Conservation (phyloP, 2,888 invertebrate genomes). For the Saturnia pavonia region DNA sequence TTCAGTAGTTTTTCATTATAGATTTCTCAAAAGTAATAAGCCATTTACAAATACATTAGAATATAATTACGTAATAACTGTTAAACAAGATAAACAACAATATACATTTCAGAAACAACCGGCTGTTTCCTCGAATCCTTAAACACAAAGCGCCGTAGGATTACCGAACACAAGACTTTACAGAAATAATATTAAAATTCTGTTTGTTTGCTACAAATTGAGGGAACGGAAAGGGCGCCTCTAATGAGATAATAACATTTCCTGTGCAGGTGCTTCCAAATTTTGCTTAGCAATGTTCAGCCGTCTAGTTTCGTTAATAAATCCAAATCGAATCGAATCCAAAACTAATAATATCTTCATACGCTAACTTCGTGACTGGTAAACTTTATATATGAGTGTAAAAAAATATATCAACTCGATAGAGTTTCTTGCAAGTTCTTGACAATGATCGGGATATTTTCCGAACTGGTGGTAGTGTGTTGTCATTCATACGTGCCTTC, state of each 20-base stretch:
- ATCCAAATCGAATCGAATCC: not conserved
- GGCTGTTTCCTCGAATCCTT: constrained; percentile 27
- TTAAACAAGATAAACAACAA: constrained; percentile 22
- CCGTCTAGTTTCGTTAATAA: constrained; percentile 10
- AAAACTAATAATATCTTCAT: too few species aligned
- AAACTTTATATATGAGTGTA: too few species aligned
- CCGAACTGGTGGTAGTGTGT: too few species aligned
- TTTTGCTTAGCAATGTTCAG: constrained; percentile 13
- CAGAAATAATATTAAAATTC: constrained; percentile 62
- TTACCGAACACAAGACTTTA: constrained; percentile 47
- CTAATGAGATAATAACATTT: constrained; percentile 74
- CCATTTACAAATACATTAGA: not conserved
- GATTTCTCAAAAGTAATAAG: not conserved
- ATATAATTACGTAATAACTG: constrained; percentile 1
- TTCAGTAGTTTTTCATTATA: not conserved
- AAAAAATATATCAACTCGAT: too few species aligned
- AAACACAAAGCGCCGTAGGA: constrained; percentile 48
- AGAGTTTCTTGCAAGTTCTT: too few species aligned
- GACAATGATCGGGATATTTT: too few species aligned
- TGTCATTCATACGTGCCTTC: too few species aligned
- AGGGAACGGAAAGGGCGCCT: constrained; percentile 58
- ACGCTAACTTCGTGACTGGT: too few species aligned
- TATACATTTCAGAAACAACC: constrained; percentile 21
- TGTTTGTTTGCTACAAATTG: constrained; percentile 65
- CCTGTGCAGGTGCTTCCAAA: constrained; percentile 21